Percentiles rank a stretch among this genome's conserved stretches.
Conservation (phyloP, 1,140 invertebrate genomes). For the Episyrphus balteatus region DNA sequence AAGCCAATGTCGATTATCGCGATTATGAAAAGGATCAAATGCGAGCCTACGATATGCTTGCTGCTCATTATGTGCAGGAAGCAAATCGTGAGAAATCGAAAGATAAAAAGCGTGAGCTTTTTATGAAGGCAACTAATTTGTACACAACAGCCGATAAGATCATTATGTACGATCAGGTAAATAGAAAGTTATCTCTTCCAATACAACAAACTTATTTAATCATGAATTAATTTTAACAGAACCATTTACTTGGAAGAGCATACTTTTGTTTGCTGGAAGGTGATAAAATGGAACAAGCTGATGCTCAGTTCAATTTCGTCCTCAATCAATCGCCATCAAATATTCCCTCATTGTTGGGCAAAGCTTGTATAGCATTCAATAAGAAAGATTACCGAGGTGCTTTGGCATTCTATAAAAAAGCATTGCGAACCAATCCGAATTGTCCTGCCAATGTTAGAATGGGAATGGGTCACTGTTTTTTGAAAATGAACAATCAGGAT, state of each 20-base stretch:
- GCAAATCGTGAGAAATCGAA: constrained; percentile 93
- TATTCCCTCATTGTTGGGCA: constrained; percentile 92
- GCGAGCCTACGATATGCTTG: constrained; percentile 89
- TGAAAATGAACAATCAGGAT: constrained; percentile 90
- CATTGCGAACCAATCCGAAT: constrained; percentile 87
- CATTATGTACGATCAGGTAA: constrained; percentile 97
- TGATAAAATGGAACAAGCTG: constrained; percentile 99
- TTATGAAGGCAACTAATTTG: constrained; percentile 90
- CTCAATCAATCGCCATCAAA: constrained; percentile 91
- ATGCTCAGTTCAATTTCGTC: constrained; percentile 99
- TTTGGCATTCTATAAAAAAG: constrained; percentile 96
- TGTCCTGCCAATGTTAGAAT: constrained; percentile 94
- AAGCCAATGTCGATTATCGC: constrained; percentile 79
- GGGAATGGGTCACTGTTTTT: constrained; percentile 97
- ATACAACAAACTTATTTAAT: not conserved
- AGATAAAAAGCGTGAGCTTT: constrained; percentile 89
- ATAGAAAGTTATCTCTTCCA: constrained; percentile 1
- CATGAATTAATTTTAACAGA: constrained; percentile 49
- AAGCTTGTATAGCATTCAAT: constrained; percentile 94
- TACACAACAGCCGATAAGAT: constrained; percentile 99
- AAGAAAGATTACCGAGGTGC: constrained; percentile 90
- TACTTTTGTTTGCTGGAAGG: constrained; percentile 97
- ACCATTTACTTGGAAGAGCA: constrained; percentile 92
- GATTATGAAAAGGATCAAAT: constrained; percentile 96
- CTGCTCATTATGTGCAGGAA: constrained; percentile 95